Percentiles rank a stretch among this genome's conserved stretches.
Conservation (phyloP, 2,888 invertebrate genomes). For the Orchesella flavescens region DNA sequence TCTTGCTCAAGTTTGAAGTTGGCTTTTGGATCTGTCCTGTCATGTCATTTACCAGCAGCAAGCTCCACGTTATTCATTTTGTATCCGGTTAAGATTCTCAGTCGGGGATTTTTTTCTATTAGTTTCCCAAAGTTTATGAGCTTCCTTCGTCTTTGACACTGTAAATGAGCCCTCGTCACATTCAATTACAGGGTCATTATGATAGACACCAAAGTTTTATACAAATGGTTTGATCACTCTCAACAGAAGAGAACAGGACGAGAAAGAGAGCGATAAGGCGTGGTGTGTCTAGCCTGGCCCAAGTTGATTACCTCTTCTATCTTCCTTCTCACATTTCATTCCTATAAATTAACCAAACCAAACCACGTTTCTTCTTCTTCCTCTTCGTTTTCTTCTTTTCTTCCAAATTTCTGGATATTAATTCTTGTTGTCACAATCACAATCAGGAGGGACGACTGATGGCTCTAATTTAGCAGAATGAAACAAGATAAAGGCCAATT, state of each 20-base stretch:
- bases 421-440: constrained; percentile 43
- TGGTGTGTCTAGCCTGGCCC: constrained; percentile 18
- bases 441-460: constrained; percentile 21
- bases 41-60: constrained; percentile 21
- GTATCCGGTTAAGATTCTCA: constrained; percentile 10
- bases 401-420: neutral
- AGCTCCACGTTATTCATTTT: constrained; percentile 15
- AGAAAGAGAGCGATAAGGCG: no score
- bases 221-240: constrained; percentile 10
- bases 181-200: constrained; percentile 59
- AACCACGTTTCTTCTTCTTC: neutral
- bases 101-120: neutral
- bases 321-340: neutral
- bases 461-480: constrained; percentile 50
- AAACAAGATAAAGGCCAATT: constrained; percentile 51
- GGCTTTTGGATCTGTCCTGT: neutral
- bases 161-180: constrained; percentile 59
- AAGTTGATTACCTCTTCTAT: no score
- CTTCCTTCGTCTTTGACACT: constrained; percentile 50
- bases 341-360: neutral
- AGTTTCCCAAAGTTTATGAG: constrained; percentile 6
- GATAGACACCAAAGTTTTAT: constrained; percentile 47
- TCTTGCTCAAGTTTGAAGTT: no score
- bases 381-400: constrained; percentile 4
- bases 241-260: constrained; percentile 35